Base-by-base conservation (phyloP, 2,888 invertebrate genomes). In the Willowsia nigromaculata region DNA sequence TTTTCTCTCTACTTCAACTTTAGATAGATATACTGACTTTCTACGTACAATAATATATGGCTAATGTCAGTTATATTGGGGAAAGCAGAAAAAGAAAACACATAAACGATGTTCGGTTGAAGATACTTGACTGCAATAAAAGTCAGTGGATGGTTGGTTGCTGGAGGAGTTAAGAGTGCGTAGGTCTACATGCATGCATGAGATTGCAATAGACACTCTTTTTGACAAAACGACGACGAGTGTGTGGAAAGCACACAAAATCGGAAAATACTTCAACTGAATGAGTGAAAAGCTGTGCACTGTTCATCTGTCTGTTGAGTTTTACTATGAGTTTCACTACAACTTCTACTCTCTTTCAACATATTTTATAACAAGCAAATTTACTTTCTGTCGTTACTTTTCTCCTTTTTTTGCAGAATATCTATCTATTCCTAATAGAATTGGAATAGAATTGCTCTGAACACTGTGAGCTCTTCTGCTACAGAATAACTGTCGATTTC, bases 51-150 rank as follows among this genome's bases (percentile, higher is more conserved):
- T 71, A 71, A 71, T 71, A 13, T 71, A 71, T n/a, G 22, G 71
- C 15, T 78, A 78, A 78, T 78, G 78, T 53, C 53, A 37, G 53
- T 78, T 78, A 53, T 78, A 78, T 53, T n/a, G 71, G 71, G 9
- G 25, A 43, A 71, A 71, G 22, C n/a, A 33, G 78, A 53, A 78
- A 78, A 78, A 78, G 78, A 78, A 53, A 78, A 78, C 53, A 43
- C 71, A 71, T 71, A 43, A 71, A 71, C 43, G 71, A 43, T 71
- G 71, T 71, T 71, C 25, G 43, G 71, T 71, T 71, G 71, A 6
- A 71, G 47, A 71, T 71, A 71, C 62, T 81, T 56, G 59, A 81
- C 81, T 59, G 59, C 59, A 59, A 81, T 81, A 81, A 81, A 81
- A 81, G 81, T 81, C 81, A 81, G 30, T 11, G 71, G 71, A 43